A percentile compares a stretch with the other conserved stretches of the same genome.
These are phyloP conservation scores for Leucophenga varia DNA, from an alignment of 1,140 invertebrate species.

Conservation along the genomic window DNA sequence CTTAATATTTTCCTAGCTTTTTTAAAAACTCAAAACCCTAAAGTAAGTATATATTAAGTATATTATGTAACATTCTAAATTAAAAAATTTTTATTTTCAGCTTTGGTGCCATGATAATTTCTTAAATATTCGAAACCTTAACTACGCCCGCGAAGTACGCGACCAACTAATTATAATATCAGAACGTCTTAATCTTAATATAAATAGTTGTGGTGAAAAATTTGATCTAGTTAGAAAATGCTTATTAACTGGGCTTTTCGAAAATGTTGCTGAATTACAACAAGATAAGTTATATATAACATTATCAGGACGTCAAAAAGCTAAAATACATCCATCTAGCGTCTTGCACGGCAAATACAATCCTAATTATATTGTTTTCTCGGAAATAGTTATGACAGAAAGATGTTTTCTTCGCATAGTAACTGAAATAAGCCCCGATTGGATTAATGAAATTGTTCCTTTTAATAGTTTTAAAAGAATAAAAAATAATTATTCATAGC, in stretches of 20 bases:
- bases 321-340: constrained; percentile 53
- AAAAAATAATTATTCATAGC: too few species aligned
- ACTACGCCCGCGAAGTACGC: constrained; percentile 78
- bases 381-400: constrained; percentile 83
- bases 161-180: constrained; percentile 82
- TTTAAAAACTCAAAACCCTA: constrained; percentile 71
- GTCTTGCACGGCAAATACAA: constrained; percentile 61
- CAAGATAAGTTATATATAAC: constrained; percentile 73
- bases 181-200: constrained; percentile 65
- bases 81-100: constrained; percentile 57
- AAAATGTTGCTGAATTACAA: constrained; percentile 86
- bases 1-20: constrained; percentile 87
- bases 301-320: constrained; percentile 59
- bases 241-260: constrained; percentile 79
- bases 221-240: constrained; percentile 75
- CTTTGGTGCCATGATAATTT: constrained; percentile 91
- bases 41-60: constrained; percentile 62
- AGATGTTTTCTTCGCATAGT: constrained; percentile 79
- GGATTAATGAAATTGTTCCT: constrained; percentile 67
- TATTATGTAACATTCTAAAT: too few species aligned
- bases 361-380: constrained; percentile 81
- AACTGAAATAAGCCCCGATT: constrained; percentile 72
- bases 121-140: constrained; percentile 82
- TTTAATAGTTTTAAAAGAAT: too few species aligned
- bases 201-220: constrained; percentile 74